Evolutionary conservation across 2,113 vertebrate species (phyloP).

Genomic region (Nothobranchius kuhntae): DNA sequence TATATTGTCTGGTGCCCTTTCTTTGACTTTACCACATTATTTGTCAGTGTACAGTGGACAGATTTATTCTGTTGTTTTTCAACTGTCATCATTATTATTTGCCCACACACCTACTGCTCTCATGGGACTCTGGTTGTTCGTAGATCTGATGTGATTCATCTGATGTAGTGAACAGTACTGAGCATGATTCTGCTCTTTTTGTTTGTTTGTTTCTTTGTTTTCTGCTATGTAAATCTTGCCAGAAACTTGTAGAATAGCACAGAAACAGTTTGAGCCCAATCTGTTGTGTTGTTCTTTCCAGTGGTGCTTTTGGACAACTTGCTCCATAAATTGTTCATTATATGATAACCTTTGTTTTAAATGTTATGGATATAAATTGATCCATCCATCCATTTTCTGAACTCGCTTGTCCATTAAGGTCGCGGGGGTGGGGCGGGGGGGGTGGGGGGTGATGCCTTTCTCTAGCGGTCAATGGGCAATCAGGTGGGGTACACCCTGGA

Average conservation of each 20-base stretch:
- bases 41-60: neutral
- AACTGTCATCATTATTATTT: neutral
- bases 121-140: neutral
- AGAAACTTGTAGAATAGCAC: neutral
- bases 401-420: too few relatives aligned
- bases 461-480: too few relatives aligned
- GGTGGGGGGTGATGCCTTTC: too few relatives aligned
- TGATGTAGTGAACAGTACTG: neutral
- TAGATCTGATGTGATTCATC: conserved; percentile 1
- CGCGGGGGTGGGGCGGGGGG: too few relatives aligned
- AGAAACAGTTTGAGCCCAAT: neutral
- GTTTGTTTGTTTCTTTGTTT: neutral
- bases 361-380: too few relatives aligned
- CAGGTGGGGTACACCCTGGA: too few relatives aligned
- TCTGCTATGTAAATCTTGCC: neutral
- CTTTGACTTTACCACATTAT: neutral
- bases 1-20: neutral
- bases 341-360: too few relatives aligned
- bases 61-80: neutral
- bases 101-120: neutral
- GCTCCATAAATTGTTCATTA: too few relatives aligned
- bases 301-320: neutral
- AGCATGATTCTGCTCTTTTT: neutral
- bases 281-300: neutral
- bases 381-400: too few relatives aligned